Percentiles rank a stretch among this genome's conserved stretches.
Evolutionary conservation across 2,797 vertebrate species (phyloP).

Genomic region (Sarcophilus harrisii): DNA sequence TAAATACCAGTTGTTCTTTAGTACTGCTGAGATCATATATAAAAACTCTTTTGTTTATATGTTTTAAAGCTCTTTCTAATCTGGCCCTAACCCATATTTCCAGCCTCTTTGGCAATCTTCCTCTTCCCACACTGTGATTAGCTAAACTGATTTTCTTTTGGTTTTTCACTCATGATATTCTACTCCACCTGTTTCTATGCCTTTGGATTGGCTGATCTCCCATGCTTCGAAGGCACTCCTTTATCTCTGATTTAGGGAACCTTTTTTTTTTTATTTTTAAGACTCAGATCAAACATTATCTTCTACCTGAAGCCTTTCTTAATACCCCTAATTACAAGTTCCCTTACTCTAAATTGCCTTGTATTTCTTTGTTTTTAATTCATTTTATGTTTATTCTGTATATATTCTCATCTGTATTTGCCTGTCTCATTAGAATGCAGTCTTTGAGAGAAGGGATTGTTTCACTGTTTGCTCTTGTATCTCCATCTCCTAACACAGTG

Average conservation of each 20-base stretch:
- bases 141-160: not conserved
- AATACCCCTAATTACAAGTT: not conserved
- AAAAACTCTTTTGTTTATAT: not conserved
- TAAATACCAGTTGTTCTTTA: not conserved
- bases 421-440: not conserved
- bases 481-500: not conserved
- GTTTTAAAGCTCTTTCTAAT: not conserved
- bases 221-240: not conserved
- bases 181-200: not conserved
- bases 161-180: not conserved
- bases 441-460: not conserved
- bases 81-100: not conserved
- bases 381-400: not conserved
- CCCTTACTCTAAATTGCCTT: not conserved
- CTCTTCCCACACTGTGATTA: not conserved
- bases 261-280: not conserved
- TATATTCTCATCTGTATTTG: not conserved
- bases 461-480: not conserved
- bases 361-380: not conserved
- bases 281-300: not conserved
- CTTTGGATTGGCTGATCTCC: not conserved
- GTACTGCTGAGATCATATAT: not conserved
- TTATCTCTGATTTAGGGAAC: not conserved
- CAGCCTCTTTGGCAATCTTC: not conserved
- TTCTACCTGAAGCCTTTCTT: not conserved